Evolutionary conservation across 2,797 vertebrate genomes (phyloP), one percentile per base, ranked within the genome.

Genomic region (Botia almorhae): DNA sequence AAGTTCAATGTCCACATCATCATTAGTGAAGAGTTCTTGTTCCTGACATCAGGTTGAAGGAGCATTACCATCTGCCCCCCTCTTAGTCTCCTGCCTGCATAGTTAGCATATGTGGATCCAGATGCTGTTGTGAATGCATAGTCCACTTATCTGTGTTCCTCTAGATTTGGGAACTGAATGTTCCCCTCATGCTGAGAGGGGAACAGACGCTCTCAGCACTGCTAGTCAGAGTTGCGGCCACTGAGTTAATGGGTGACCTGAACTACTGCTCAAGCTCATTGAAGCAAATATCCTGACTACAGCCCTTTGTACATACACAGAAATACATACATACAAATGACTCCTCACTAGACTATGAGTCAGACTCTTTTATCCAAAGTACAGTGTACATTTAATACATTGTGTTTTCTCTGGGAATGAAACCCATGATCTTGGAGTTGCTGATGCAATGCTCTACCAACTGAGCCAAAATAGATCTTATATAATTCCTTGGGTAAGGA

Each of bases 161-260:
- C 76, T 60, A 50, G 36, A 61, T 63, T 76, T 64, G 65, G 69
- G 80, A 82, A 84, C 80, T 72, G 70, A 82, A 80, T 73, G 72
- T 80, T 82, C 82, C 63, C 56, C 61, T 23, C 71, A 72, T 56
- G 69, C 64, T 23, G 63, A 64, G 56, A 64, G 75, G 23, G 64
- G 63, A 29, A 55, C 63, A 74, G 48, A 48, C 43, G 64, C 64
- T 82, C 65, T 58, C 29, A 78, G 71, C 76, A 81, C 63, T 71
- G 63, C 58, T 61, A 58, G 67, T 61, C 74, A 73, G 64, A 55
- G 53, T n/a, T 69, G 50, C 63, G 53, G 63, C 61, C 48, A 19
- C 29, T 67, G 16, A 61, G 19, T 60, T 51, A 68, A 65, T 43
- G 75, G 39, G 21, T 60, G 12, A 69, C 29, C 48, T 53, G 53